Conservation (phyloP, 2,113 vertebrate species). For the Corythaeola cristata region DNA sequence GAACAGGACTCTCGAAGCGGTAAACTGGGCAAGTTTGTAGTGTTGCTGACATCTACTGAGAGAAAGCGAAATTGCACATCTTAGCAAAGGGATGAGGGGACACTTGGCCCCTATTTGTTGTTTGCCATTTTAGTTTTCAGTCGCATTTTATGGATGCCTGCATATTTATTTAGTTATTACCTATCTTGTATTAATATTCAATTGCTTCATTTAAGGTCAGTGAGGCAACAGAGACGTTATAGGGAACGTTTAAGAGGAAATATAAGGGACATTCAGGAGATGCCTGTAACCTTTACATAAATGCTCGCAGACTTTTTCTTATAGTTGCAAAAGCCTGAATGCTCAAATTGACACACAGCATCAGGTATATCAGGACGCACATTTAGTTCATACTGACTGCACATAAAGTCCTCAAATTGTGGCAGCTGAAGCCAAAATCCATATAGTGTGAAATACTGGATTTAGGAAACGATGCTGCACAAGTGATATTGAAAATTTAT, state of each 20-base stretch:
- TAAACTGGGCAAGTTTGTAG: constrained; percentile 55
- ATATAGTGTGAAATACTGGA: background rate
- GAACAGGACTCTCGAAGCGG: background rate
- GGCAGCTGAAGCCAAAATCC: background rate
- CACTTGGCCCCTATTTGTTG: background rate
- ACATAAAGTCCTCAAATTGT: background rate
- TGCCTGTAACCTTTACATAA: background rate
- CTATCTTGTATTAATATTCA: background rate
- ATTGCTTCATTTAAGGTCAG: background rate
- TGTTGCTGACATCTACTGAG: constrained; percentile 76
- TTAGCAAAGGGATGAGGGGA: background rate
- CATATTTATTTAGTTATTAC: background rate
- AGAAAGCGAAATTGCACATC: constrained; percentile 43
- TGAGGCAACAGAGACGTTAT: background rate
- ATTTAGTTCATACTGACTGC: background rate
- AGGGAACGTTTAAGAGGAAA: background rate
- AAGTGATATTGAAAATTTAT: background rate
- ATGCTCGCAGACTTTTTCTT: background rate
- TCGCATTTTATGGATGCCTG: background rate
- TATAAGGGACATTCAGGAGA: background rate
- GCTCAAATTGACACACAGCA: background rate
- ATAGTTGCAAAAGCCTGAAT: background rate
- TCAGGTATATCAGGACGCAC: background rate
- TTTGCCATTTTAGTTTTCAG: background rate
- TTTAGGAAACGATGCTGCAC: background rate